Conservation (phyloP, 2,888 invertebrate genomes). For the Nematopogon swammerdamellus region DNA sequence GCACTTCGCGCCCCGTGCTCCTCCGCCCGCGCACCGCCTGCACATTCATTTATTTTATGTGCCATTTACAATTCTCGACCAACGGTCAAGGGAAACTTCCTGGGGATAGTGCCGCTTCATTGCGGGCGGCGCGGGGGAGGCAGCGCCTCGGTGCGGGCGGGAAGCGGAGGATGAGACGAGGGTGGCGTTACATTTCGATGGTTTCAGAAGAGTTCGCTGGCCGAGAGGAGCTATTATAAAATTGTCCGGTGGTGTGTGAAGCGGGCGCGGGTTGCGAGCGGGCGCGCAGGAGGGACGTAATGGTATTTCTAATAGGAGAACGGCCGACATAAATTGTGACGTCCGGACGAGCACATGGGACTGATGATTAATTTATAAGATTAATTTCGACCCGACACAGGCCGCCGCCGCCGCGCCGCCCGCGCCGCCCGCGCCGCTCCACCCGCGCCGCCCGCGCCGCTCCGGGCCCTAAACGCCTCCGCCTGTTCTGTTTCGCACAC, state of each 20-base stretch:
- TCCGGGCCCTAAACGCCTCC: neutral
- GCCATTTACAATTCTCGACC: constrained; percentile 61
- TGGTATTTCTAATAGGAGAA: constrained; percentile 50
- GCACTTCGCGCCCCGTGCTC: constrained; percentile 17
- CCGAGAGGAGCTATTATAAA: constrained; percentile 37
- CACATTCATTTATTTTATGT: constrained; percentile 61
- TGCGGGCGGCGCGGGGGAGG: neutral
- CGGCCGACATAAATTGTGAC: constrained; percentile 39
- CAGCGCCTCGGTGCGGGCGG: too few species aligned
- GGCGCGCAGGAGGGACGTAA: constrained; percentile 19
- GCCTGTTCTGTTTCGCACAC: too few species aligned
- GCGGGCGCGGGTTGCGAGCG: constrained; percentile 12
- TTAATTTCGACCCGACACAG: constrained; percentile 22
- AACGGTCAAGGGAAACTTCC: constrained; percentile 50
- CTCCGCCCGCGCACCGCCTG: too few species aligned
- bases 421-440: neutral
- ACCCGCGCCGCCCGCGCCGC: neutral
- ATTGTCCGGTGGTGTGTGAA: constrained; percentile 57
- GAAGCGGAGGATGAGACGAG: too few species aligned
- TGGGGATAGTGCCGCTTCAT: constrained; percentile 3
- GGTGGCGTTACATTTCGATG: neutral
- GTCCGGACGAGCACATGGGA: constrained; percentile 30
- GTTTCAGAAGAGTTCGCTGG: neutral
- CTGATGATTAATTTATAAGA: constrained; percentile 42
- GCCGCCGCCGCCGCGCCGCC: neutral